A percentile compares a stretch with the other conserved stretches of the same genome.
Evolutionary conservation across 2,113 vertebrate species (phyloP).

Genomic region (Menura novaehollandiae): DNA sequence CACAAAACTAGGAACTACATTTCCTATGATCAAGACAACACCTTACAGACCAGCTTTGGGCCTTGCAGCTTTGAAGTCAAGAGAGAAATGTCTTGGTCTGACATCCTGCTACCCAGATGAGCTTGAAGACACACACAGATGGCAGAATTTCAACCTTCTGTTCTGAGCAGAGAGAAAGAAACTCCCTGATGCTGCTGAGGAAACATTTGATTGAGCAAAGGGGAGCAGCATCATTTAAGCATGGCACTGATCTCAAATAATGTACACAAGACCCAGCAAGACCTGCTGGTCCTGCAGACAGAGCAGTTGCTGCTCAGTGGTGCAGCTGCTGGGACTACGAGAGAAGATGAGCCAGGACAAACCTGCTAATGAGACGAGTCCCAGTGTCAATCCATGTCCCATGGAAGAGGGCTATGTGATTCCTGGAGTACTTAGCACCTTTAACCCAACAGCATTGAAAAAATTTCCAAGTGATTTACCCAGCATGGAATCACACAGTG

Average conservation of each 20-base stretch:
- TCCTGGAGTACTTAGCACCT: not conserved
- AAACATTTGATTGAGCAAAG: not conserved
- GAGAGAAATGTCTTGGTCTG: not conserved
- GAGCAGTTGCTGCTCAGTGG: not conserved
- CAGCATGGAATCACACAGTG: not conserved
- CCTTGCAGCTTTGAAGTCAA: not conserved
- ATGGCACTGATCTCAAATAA: not conserved
- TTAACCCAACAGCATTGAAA: not conserved
- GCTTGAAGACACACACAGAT: not conserved
- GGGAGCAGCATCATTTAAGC: constrained; percentile 36
- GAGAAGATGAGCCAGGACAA: not conserved
- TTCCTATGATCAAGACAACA: not conserved
- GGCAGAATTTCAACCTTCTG: not conserved
- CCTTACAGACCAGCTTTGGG: not conserved
- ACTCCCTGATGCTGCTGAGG: not conserved
- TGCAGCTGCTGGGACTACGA: not conserved
- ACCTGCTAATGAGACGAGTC: fast-evolving
- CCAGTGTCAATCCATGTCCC: not conserved
- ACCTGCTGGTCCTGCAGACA: not conserved
- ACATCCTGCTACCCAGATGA: not conserved
- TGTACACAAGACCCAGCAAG: not conserved
- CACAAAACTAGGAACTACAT: constrained; percentile 2
- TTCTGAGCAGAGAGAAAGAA: not conserved
- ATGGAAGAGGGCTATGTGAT: not conserved
- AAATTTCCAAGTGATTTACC: not conserved